Conservation (phyloP, 2,888 invertebrate genomes). For the Aelia acuminata region DNA sequence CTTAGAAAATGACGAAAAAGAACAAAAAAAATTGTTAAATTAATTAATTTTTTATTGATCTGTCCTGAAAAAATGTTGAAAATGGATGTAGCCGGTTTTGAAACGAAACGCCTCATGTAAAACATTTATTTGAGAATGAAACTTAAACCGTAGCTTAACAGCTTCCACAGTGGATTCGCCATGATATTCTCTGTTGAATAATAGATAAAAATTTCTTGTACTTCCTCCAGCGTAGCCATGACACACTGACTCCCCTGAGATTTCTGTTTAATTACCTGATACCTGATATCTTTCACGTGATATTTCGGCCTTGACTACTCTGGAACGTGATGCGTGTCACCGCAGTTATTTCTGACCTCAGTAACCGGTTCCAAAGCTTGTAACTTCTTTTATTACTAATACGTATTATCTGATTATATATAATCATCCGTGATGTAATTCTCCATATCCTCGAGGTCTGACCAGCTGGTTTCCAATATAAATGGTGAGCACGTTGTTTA, state of each 20-base stretch:
- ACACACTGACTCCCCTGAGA: neutral
- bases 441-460: neutral
- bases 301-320: neutral
- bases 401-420: neutral
- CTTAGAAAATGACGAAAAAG: too few relatives aligned
- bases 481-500: neutral
- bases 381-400: neutral
- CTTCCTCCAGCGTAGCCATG: neutral
- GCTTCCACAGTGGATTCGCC: neutral
- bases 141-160: too few relatives aligned
- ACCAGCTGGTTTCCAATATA: neutral
- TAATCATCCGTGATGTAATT: neutral
- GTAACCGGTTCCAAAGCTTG: neutral
- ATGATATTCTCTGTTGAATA: neutral
- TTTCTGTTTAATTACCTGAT: neutral
- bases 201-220: neutral
- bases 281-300: slow-evolving; percentile 13
- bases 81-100: too few relatives aligned
- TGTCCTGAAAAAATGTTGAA: too few relatives aligned
- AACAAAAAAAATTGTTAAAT: too few relatives aligned
- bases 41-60: too few relatives aligned
- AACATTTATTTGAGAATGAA: too few relatives aligned
- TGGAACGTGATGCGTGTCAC: neutral
- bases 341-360: neutral
- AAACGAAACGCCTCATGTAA: too few relatives aligned